A percentile compares a stretch with the other conserved stretches of the same genome.
Evolutionary conservation across 2,797 vertebrate species (phyloP).

Genomic region (Sebastes diploproa): DNA sequence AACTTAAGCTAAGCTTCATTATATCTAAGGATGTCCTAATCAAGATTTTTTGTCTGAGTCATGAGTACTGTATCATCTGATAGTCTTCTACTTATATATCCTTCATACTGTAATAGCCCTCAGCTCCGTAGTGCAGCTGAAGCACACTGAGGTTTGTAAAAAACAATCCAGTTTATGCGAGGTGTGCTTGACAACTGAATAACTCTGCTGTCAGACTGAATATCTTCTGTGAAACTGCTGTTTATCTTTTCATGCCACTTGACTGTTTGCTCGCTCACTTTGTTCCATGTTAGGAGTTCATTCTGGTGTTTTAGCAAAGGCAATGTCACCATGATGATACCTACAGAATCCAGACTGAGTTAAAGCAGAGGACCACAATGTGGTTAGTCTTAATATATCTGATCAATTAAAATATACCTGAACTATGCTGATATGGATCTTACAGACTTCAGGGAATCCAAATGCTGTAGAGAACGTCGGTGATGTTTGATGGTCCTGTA

Average conservation of each 20-base stretch:
- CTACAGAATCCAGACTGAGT: not conserved
- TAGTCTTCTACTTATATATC: not conserved
- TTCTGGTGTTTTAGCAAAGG: not conserved
- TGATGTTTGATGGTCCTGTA: constrained; percentile 2
- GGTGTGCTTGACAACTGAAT: not conserved
- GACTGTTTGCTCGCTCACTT: not conserved
- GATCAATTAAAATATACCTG: not conserved
- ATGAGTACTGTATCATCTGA: not conserved
- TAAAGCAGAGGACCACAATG: not conserved
- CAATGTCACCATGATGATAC: not conserved
- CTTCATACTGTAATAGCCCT: not conserved
- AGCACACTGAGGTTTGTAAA: not conserved
- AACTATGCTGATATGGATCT: not conserved
- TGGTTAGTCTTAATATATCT: not conserved
- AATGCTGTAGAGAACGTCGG: not conserved
- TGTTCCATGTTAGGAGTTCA: not conserved
- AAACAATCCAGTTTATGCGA: constrained; percentile 8
- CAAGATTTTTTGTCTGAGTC: not conserved
- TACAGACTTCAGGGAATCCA: not conserved
- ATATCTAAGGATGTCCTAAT: not conserved
- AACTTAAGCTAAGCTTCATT: not conserved
- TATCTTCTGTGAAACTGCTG: not conserved
- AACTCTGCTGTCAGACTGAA: constrained; percentile 10
- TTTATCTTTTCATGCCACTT: not conserved
- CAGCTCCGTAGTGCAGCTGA: not conserved